These are phyloP conservation scores for Percopsis transmontana DNA, from an alignment of 2,113 vertebrate genomes.

Conservation along the genomic window DNA sequence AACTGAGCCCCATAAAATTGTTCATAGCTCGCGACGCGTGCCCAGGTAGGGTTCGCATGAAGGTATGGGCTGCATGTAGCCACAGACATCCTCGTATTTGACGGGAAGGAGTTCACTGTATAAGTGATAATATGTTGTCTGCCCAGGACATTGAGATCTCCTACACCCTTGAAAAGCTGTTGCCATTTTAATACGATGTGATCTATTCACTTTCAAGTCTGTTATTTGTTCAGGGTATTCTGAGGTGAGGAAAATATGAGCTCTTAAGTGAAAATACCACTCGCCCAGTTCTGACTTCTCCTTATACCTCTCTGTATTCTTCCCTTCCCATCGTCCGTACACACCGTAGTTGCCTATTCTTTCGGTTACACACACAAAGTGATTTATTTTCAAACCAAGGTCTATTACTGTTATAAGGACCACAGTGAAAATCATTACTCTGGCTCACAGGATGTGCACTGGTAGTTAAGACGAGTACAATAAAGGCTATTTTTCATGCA, in stretches of 20 bases:
- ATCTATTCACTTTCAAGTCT: slow-evolving; percentile 65
- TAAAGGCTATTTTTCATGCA: slow-evolving; percentile 46
- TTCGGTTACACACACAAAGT: neutral
- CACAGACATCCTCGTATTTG: too few species aligned
- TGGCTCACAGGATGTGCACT: slow-evolving; percentile 38
- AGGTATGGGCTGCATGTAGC: too few species aligned
- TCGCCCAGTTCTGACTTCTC: slow-evolving; percentile 29
- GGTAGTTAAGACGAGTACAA: slow-evolving; percentile 17
- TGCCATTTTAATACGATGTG: slow-evolving; percentile 30
- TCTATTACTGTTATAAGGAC: slow-evolving; percentile 20
- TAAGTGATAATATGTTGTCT: too few species aligned
- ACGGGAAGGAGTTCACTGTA: slow-evolving; percentile 6
- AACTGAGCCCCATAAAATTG: neutral
- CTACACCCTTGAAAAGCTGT: slow-evolving; percentile 26
- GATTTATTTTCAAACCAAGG: slow-evolving; percentile 31
- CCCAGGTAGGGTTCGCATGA: too few species aligned
- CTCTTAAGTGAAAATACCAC: slow-evolving; percentile 45
- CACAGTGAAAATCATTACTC: slow-evolving; percentile 46
- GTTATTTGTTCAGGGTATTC: slow-evolving; percentile 48
- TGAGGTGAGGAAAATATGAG: slow-evolving; percentile 19
- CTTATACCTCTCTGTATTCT: slow-evolving; percentile 24
- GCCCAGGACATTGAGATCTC: slow-evolving; percentile 30
- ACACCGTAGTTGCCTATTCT: slow-evolving; percentile 14
- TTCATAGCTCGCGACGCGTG: neutral
- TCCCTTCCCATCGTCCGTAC: slow-evolving; percentile 30